Evolutionary conservation across 2,113 vertebrate species (phyloP), one percentile per base, ranked within the genome.

Genomic region (Procavia capensis): DNA sequence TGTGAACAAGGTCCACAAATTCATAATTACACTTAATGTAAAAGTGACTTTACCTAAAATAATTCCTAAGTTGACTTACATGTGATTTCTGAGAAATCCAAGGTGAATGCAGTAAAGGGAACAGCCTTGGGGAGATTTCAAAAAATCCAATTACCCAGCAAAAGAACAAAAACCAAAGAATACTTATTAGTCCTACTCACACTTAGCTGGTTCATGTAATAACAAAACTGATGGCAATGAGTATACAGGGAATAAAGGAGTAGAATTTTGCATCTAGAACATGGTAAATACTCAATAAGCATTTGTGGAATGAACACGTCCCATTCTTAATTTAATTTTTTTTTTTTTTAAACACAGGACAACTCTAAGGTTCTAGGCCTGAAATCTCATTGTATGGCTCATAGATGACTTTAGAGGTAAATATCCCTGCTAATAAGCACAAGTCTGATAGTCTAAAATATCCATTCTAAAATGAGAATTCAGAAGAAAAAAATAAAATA

Each of bases 1-100:
- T 90, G 81, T 97, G 50, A 95, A 96, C 92, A 88, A 93, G 80
- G 27, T 79, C 41, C 88, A 95, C 72, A 93, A 95, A 88, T 74
- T 95, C 47, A 97, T 72, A 92, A 97, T 87, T 90, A 88, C 54
- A 91, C 29, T 80, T 93, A 94, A 94, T 85, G 54, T 93, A 96
- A 95, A 94, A 92, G 57, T 64, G 72, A 95, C 11, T 95, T 96
- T 80, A 84, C 59, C 75, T 94, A 91, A 91, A 97, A 76, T 93
- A 93, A 94, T 88, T 86, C 75, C 81, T 96, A 96, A 93, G 7
- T 82, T 92, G 81, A 78, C 88, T 95, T 88, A 79, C 24, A 92
- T 1, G 90, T 34, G n/a, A 95, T 92, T 68, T 89, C 17, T 95
- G 78, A 96, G n/a, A 95, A 97, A 96, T 75, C 50, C 36, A 96